These are phyloP conservation scores for Drosophila paulistorum DNA, from an alignment of 1,140 invertebrate genomes.

Conservation along the genomic window DNA sequence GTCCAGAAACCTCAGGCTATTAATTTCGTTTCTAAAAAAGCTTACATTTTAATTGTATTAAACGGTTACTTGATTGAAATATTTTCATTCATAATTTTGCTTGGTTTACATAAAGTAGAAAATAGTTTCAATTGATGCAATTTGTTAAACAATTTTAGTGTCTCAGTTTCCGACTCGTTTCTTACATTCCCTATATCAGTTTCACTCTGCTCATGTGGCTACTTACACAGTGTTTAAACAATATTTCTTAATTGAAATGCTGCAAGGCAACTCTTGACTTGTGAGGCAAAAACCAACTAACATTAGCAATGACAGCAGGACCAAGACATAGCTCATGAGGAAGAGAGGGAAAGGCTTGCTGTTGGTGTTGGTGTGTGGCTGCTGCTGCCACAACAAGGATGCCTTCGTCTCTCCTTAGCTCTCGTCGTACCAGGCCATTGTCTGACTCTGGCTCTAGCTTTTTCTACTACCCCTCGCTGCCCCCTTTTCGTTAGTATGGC, in stretches of 20 bases:
- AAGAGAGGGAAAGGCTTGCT: not conserved
- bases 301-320: slow-evolving; percentile 74
- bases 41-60: not conserved
- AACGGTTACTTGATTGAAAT: not conserved
- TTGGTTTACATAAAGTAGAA: not conserved
- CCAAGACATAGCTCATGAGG: slow-evolving; percentile 67
- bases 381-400: slow-evolving; percentile 43
- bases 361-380: not conserved
- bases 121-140: slow-evolving; percentile 11
- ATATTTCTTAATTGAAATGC: slow-evolving; percentile 79
- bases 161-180: not conserved
- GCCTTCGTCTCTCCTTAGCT: not conserved
- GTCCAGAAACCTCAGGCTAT: too few relatives aligned
- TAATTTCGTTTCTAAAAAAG: too few relatives aligned
- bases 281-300: slow-evolving; percentile 49
- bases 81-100: slow-evolving; percentile 1
- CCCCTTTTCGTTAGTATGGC: slow-evolving; percentile 30
- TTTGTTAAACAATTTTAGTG: slow-evolving; percentile 13
- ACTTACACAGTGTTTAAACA: slow-evolving; percentile 74
- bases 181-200: slow-evolving; percentile 16
- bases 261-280: slow-evolving; percentile 55
- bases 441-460: slow-evolving; percentile 25
- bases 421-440: slow-evolving; percentile 42
- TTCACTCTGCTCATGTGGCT: slow-evolving; percentile 30
- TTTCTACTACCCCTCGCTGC: not conserved